Evolutionary conservation across 2,113 vertebrate genomes (phyloP), one percentile per base, ranked within the genome.

Genomic region (Phrynosoma platyrhinos): DNA sequence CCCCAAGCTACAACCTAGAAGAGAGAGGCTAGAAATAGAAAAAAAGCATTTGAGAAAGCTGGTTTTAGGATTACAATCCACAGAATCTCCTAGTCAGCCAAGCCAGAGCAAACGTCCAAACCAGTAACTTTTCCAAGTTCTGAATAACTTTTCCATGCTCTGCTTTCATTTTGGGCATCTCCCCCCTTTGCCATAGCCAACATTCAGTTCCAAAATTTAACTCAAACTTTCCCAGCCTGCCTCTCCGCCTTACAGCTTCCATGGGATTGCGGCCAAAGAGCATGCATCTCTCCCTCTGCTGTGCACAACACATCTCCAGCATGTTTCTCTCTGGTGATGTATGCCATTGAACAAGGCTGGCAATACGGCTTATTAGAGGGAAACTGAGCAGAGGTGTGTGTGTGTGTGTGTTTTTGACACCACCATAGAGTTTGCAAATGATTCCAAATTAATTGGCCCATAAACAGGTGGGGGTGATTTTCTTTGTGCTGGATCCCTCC

Each of bases 401-500:
- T 12, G n/a, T n/a, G n/a, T n/a, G n/a, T n/a, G n/a, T n/a, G n/a
- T n/a, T n/a, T n/a, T n/a, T n/a, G n/a, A n/a, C 58, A 62, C 13
- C 13, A 62, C 18, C 14, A 18, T 10, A 36, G 30, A 62, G 40
- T 32, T 21, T 66, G 62, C 52, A 66, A 83, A 78, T 66, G 27
- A 30, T 32, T 66, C n/a, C 62, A 78, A 68, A 52, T 78, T 78
- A 78, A 88, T 69, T 69, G 62, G 62, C 21, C 40, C 55, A 53
- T 75, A 82, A 82, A 82, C 30, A 36, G 53, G 32, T 13, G 21
- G 9, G n/a, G n/a, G 23, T 66, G 80, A 14, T 68, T 83, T 66
- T 53, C 55, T n/a, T 78, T 88, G 72, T 30, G 5, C 64, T 78
- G 77, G 81, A 53, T 83, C 21, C 69, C 76, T 58, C n/a, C 32